Percentiles rank a stretch among this genome's conserved stretches.
Evolutionary conservation across 2,888 invertebrate species (phyloP).

Genomic region (Drosophila rubida): DNA sequence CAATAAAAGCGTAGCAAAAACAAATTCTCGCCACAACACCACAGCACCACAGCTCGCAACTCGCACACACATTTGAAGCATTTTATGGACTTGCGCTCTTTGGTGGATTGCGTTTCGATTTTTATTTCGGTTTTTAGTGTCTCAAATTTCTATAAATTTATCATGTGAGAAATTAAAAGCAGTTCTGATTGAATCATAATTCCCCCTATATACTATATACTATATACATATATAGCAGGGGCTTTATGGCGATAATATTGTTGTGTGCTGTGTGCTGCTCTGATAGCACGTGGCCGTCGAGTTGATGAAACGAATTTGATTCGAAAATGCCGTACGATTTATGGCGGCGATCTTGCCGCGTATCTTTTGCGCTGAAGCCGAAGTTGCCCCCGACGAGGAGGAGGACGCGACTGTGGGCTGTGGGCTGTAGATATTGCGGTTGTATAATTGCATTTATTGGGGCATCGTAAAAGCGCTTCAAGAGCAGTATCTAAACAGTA

Average conservation of each 20-base stretch:
- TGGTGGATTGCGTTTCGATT: conserved; percentile 65
- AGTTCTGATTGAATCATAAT: conserved; percentile 79
- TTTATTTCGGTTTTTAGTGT: conserved; percentile 54
- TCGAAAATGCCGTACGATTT: conserved; percentile 74
- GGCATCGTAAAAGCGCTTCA: conserved; percentile 71
- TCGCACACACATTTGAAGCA: conserved; percentile 19
- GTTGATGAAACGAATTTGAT: conserved; percentile 73
- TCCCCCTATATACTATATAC: conserved; percentile 29
- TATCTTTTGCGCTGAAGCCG: conserved; percentile 13
- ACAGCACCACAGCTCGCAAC: too few species aligned
- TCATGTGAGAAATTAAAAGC: conserved; percentile 74
- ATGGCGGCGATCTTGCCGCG: conserved; percentile 49
- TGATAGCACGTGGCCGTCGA: conserved; percentile 70
- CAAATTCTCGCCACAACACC: conserved; percentile 44
- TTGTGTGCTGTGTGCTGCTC: conserved; percentile 10
- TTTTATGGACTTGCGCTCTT: conserved; percentile 61
- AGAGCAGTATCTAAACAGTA: conserved; percentile 81
- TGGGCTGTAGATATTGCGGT: too few species aligned
- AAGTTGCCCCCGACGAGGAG: conserved; percentile 6
- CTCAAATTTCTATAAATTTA: conserved; percentile 76
- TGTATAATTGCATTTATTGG: conserved; percentile 81
- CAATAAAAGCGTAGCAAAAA: conserved; percentile 72
- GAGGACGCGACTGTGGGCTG: too few species aligned
- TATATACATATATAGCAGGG: conserved; percentile 9
- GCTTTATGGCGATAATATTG: conserved; percentile 41